Evolutionary conservation across 2,797 vertebrate species (phyloP), one percentile per base, ranked within the genome.

Genomic region (Macroramphosus scolopax): DNA sequence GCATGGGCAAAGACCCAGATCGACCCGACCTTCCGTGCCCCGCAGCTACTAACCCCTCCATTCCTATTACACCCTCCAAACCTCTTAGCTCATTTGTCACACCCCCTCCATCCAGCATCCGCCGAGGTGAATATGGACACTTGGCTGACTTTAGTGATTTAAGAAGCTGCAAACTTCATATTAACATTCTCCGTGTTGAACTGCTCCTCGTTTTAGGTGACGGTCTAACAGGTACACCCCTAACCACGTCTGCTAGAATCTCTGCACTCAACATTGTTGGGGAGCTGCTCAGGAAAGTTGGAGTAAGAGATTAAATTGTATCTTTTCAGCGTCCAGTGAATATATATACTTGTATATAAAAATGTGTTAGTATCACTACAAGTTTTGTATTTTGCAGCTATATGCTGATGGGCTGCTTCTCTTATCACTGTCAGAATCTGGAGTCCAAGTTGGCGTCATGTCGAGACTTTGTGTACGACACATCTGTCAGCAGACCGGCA

Each of bases 241-340:
- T 99, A 30, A 98, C 95, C 0, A 95, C 96, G 0, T 95, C 96
- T 0, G 95, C 95, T 36, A 91, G 95, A 54, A 98, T 98, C 88
- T 98, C 97, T 29, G 96, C 95, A 4, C 92, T 99, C 22, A 97
- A 97, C 77, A 98, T 98, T 0, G 95, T 99, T 1, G 95, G 96
- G 38, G 97, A 98, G 78, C 87, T 99, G 63, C 90, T 99, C 43
- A 89, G 93, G 57, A 99, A 99, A 97, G 97, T 99, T 0, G 95
- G 96, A 83, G 96, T 98, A 83, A 93, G 93, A 50, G 8, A 59
- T 50, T 37, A 15, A 1, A 8, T 18, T 22, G 5, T 8, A n/a
- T n/a, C n/a, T n/a, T n/a, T n/a, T n/a, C n/a, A n/a, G n/a, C n/a
- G n/a, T n/a, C n/a, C n/a, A n/a, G n/a, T n/a, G 2, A 45, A 13